These are phyloP conservation scores for Novumbra hubbsi DNA, from an alignment of 2,797 vertebrate genomes.

Conservation along the genomic window DNA sequence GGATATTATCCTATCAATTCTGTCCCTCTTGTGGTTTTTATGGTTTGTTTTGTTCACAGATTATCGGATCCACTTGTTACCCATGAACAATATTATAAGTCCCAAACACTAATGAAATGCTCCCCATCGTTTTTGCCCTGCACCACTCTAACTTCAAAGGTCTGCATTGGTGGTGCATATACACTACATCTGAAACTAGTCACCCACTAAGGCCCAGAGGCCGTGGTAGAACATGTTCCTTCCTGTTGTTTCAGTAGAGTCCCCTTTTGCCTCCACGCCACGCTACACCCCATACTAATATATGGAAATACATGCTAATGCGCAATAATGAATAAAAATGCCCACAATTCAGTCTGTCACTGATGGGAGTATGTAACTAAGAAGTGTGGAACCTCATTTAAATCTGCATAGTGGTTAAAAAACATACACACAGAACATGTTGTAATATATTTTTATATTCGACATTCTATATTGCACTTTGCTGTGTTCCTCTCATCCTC, in stretches of 20 bases:
- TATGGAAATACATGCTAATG: slow-evolving; percentile 41
- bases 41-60: too few species aligned
- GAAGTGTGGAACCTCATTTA: slow-evolving; percentile 23
- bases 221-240: background rate
- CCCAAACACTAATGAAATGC: too few species aligned
- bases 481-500: background rate
- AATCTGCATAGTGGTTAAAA: slow-evolving; percentile 11
- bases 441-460: background rate
- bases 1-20: too few species aligned
- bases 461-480: background rate
- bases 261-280: background rate
- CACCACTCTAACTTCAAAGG: too few species aligned
- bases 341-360: slow-evolving; percentile 15
- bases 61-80: too few species aligned
- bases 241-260: slow-evolving; percentile 5
- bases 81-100: too few species aligned
- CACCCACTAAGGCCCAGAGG: background rate
- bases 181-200: background rate
- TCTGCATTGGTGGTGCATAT: too few species aligned
- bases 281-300: slow-evolving; percentile 7
- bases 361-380: slow-evolving; percentile 23
- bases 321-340: slow-evolving; percentile 40
- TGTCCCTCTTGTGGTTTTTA: too few species aligned
- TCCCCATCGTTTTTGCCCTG: too few species aligned
- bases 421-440: background rate